Base-by-base conservation (phyloP, 2,797 vertebrate genomes). In the Sparidentex hasta region DNA sequence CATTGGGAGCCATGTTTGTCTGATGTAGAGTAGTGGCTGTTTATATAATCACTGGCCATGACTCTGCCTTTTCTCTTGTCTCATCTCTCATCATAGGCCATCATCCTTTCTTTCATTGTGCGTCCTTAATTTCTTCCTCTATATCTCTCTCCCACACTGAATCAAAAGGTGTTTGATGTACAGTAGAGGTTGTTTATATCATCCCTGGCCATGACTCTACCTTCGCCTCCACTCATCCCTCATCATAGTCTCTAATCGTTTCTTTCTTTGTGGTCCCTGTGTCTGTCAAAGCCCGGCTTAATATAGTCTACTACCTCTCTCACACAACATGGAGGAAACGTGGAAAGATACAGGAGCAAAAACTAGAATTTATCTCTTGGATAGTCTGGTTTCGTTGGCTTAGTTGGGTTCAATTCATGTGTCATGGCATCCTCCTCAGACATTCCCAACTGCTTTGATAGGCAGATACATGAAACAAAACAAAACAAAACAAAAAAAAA, bases 31-130 rank as follows among this genome's bases (percentile, higher is more conserved):
- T 23, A 59, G 80, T 41, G 63, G 59, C 29, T 82, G 71, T 88
- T 84, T 80, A 61, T 69, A 76, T 76, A 74, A 81, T 83, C 81
- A 47, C 55, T 67, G 52, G 76, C 84, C 80, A 70, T 77, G 78
- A 81, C 76, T 80, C 73, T 68, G 51, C 43, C 64, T 76, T 56
- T 74, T 56, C 65, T 73, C 56, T 77, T 33, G 14, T 65, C 65
- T 76, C 80, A 65, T 87, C 66, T 81, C 73, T 74, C 57, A 82
- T 87, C 78, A 69, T 11, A 65, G 59, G 65, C 76, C 80, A 70
- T 80, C 74, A 66, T 74, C 75, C 71, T 71, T 44, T 80, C 71
- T 78, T 81, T 81, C 52, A 78, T 65, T 72, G 56, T 55, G 58
- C 63, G 69, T 57, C 55, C 29, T 75, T 77, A 52, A 61, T 46